Conservation (phyloP, 2,888 invertebrate species). For the Chironomus riparius region DNA sequence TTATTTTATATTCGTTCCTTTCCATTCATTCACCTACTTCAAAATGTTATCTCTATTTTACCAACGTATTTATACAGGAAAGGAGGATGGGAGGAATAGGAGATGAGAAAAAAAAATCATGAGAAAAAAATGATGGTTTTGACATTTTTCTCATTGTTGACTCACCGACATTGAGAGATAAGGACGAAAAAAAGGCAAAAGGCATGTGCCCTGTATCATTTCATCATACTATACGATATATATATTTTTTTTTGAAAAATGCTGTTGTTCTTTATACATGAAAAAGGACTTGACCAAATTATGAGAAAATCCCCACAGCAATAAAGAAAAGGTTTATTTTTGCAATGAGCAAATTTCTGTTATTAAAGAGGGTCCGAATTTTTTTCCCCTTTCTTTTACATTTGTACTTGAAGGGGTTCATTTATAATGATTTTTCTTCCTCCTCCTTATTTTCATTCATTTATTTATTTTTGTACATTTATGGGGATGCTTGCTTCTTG, state of each 20-base stretch:
- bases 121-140: slow-evolving; percentile 1
- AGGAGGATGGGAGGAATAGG: not conserved
- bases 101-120: not conserved
- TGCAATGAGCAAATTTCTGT: not conserved
- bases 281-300: not conserved
- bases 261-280: not conserved
- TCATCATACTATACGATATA: no score
- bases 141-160: not conserved
- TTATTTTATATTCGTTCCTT: no score
- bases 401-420: no score
- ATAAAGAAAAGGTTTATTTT: not conserved
- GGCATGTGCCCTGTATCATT: no score
- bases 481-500: no score
- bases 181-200: not conserved
- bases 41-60: no score
- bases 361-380: not conserved
- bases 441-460: no score
- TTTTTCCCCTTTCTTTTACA: no score
- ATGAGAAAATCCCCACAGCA: not conserved
- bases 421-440: no score
- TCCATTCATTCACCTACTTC: no score
- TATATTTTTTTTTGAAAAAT: not conserved
- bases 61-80: no score
- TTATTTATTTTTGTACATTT: no score
- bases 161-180: not conserved